Conservation (phyloP, 2,797 vertebrate species). For the Manis pentadactyla region DNA sequence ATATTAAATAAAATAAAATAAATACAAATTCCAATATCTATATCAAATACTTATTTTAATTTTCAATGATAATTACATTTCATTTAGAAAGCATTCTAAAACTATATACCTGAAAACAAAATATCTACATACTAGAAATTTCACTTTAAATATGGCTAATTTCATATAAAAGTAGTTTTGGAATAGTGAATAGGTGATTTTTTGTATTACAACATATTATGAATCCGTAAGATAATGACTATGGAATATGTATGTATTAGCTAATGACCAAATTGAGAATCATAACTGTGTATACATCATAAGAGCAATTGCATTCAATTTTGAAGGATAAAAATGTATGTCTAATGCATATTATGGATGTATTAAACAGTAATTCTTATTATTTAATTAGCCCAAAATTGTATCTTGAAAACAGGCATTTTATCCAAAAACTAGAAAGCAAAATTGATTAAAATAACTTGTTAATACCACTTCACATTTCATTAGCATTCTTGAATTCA, state of each 20-base stretch:
- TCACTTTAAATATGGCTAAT: not conserved
- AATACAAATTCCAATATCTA: not conserved
- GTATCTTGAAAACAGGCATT: not conserved
- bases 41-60: not conserved
- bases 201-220: not conserved
- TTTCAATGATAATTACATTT: not conserved
- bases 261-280: not conserved
- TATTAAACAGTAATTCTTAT: not conserved
- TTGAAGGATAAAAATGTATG: not conserved
- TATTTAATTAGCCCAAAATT: not conserved
- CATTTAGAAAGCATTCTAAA: not conserved
- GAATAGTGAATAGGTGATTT: not conserved
- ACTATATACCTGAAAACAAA: not conserved
- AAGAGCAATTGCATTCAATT: not conserved
- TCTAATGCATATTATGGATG: not conserved
- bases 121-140: not conserved
- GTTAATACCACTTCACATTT: not conserved
- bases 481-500: not conserved
- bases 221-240: not conserved
- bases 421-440: not conserved
- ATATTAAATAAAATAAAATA: too few relatives aligned
- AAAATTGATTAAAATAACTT: not conserved
- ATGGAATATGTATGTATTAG: not conserved
- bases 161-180: not conserved
- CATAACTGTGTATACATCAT: not conserved